Percentiles rank a stretch among this genome's conserved stretches.
phyloP scores from a whole-genome alignment of 2,113 vertebrate species.

The Phrynosoma platyrhinos region DNA sequence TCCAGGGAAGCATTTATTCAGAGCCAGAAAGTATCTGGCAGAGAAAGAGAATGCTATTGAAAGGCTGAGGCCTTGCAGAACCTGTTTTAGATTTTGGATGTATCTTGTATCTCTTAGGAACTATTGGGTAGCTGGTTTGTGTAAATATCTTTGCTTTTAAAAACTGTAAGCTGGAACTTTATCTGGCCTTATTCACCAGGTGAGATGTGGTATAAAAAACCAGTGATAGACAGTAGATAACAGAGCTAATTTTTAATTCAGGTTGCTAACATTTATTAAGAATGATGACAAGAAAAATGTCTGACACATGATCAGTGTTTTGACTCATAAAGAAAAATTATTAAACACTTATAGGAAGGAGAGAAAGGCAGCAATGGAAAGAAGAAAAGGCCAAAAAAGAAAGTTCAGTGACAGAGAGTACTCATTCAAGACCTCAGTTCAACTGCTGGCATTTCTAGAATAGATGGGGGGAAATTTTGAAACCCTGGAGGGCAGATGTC shows the following conservation, averaged over 20 bases:
- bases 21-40: constrained; percentile 28
- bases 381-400: constrained; percentile 27
- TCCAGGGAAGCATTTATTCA: constrained; percentile 41
- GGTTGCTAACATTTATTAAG: constrained; percentile 70
- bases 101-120: not conserved
- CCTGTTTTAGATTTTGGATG: not conserved
- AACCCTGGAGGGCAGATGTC: not conserved
- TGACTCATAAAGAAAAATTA: constrained; percentile 58
- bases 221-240: constrained; percentile 25
- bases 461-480: no score
- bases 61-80: constrained; percentile 29
- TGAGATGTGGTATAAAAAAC: constrained; percentile 35
- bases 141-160: constrained; percentile 51
- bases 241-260: constrained; percentile 27
- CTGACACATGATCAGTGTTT: constrained; percentile 59
- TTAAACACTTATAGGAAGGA: constrained; percentile 45
- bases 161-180: constrained; percentile 40
- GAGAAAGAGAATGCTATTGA: constrained; percentile 29
- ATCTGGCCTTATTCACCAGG: constrained; percentile 40
- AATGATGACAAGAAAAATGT: constrained; percentile 71
- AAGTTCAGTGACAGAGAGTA: not conserved
- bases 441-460: not conserved
- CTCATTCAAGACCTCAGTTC: not conserved
- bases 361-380: constrained; percentile 24
- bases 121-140: not conserved